phyloP scores from a whole-genome alignment of 1,140 invertebrate genomes.

The Diachasma alloeum region DNA sequence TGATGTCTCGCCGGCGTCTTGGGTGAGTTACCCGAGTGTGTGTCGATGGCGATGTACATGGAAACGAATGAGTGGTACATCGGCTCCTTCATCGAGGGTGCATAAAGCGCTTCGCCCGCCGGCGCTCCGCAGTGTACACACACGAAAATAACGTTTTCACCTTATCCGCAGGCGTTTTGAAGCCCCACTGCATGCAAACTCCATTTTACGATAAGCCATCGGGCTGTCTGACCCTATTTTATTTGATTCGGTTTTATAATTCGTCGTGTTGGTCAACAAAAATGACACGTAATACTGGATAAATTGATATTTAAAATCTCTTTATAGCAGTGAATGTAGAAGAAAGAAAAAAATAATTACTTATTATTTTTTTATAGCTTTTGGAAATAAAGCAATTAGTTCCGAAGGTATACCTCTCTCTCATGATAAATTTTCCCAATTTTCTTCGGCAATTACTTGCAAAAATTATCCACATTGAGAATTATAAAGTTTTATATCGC shows the following conservation, averaged over 20 bases:
- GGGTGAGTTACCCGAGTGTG: not conserved
- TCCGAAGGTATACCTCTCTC: too few species aligned
- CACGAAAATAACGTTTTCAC: slow-evolving; percentile 1
- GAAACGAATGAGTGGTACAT: not conserved
- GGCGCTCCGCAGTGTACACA: not conserved
- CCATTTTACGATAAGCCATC: not conserved
- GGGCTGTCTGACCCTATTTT: not conserved
- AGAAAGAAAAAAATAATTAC: too few species aligned
- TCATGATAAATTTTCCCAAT: too few species aligned
- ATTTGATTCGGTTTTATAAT: slow-evolving; percentile 3
- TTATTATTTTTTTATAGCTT: too few species aligned
- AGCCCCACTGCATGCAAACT: not conserved
- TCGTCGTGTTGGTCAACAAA: not conserved
- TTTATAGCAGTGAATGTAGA: too few species aligned
- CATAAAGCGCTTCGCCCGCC: not conserved
- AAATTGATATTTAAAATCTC: not conserved
- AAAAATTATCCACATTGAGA: too few species aligned
- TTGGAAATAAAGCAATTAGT: too few species aligned
- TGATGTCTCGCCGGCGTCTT: slow-evolving; percentile 8
- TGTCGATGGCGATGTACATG: not conserved
- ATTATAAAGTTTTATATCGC: too few species aligned
- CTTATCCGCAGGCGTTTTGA: slow-evolving; percentile 1
- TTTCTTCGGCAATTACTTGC: too few species aligned
- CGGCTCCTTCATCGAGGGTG: not conserved
- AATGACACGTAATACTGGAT: not conserved